phyloP scores from a whole-genome alignment of 2,888 invertebrate genomes.

The Leptura quadrifasciata region DNA sequence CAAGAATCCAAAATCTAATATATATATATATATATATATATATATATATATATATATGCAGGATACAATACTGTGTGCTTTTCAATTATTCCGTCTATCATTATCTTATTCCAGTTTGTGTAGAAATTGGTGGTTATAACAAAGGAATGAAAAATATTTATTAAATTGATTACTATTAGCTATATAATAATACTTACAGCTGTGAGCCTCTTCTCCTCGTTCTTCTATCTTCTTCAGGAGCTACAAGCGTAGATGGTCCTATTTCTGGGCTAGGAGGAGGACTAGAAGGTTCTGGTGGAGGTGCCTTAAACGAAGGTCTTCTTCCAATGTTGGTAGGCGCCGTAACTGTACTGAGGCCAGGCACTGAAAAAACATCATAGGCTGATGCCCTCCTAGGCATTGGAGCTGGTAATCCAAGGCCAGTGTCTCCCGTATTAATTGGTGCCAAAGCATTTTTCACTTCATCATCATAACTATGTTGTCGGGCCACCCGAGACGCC shows the following conservation, averaged over 20 bases:
- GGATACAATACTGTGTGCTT: no score
- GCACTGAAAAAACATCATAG: slow-evolving; percentile 88
- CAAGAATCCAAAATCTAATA: no score
- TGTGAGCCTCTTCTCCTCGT: slow-evolving; percentile 88
- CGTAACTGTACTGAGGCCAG: slow-evolving; percentile 75
- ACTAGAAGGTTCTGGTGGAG: slow-evolving; percentile 76
- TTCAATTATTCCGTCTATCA: no score
- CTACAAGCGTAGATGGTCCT: slow-evolving; percentile 54
- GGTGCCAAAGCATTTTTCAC: slow-evolving; percentile 68
- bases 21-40: no score
- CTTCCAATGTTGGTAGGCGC: slow-evolving; percentile 64
- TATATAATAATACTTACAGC: slow-evolving; percentile 79
- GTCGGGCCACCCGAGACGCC: slow-evolving; percentile 81
- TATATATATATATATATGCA: no score
- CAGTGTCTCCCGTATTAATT: slow-evolving; percentile 72
- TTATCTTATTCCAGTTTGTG: no score
- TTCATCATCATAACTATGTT: slow-evolving; percentile 91
- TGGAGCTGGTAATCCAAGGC: slow-evolving; percentile 82
- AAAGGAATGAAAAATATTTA: no score
- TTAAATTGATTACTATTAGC: no score
- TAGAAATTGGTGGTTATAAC: no score
- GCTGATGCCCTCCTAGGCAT: slow-evolving; percentile 89
- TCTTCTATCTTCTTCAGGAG: slow-evolving; percentile 80
- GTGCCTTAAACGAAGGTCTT: slow-evolving; percentile 79
- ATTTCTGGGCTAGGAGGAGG: slow-evolving; percentile 76